These are phyloP conservation scores for Rhynchophorus ferrugineus DNA, from an alignment of 1,140 invertebrate species.

Conservation along the genomic window DNA sequence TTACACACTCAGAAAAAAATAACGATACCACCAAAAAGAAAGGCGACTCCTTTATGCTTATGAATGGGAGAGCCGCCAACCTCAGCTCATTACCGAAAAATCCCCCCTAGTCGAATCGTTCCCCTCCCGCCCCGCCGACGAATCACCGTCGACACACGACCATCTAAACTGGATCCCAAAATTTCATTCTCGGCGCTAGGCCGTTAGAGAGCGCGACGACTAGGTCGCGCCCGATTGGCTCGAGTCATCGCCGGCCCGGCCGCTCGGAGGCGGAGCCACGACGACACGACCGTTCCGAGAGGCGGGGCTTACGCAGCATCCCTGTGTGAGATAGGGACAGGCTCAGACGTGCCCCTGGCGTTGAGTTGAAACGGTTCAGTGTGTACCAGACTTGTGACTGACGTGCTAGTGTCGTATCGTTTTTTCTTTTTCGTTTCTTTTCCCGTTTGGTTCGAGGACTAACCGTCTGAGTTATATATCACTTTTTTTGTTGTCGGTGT, in stretches of 20 bases:
- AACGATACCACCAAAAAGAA: background rate
- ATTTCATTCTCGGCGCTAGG: background rate
- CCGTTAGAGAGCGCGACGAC: conserved; percentile 3
- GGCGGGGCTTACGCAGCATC: conserved; percentile 34
- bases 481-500: no score
- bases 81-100: background rate
- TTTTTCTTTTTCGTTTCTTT: no score
- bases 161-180: background rate
- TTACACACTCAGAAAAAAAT: background rate
- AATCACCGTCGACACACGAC: no score
- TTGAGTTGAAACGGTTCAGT: background rate
- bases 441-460: no score
- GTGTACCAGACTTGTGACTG: background rate
- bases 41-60: background rate
- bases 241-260: conserved; percentile 9
- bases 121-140: no score
- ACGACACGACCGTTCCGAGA: conserved; percentile 1
- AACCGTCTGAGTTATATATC: no score
- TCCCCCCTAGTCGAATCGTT: background rate
- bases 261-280: conserved; percentile 13
- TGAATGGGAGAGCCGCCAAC: background rate
- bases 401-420: no score
- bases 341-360: background rate
- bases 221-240: conserved; percentile 30
- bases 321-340: conserved; percentile 23